Percentiles rank a stretch among this genome's conserved stretches.
Evolutionary conservation across 2,113 vertebrate genomes (phyloP).

Genomic region (Stegastes partitus): DNA sequence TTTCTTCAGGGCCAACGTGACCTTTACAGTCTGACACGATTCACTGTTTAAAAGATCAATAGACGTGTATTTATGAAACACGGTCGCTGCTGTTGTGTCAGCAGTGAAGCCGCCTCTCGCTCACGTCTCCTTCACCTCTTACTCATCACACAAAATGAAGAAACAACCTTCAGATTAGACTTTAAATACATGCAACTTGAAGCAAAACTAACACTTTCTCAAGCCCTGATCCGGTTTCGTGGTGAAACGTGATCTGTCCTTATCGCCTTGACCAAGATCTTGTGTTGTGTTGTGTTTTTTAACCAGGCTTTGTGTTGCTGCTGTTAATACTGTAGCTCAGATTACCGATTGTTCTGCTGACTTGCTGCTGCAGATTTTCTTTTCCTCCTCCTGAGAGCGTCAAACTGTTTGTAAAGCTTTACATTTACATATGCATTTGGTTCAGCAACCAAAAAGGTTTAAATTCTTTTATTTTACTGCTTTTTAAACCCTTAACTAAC

Average conservation of each 20-base stretch:
- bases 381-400: not conserved
- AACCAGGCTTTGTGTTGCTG: conserved; percentile 34
- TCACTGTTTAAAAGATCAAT: conserved; percentile 59
- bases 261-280: conserved; percentile 46
- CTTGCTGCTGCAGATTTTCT: conserved; percentile 1
- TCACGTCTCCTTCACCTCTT: not conserved
- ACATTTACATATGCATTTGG: too few relatives aligned
- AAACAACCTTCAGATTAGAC: not conserved
- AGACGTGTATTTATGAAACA: conserved; percentile 69
- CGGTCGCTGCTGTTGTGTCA: conserved; percentile 47
- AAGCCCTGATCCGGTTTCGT: not conserved
- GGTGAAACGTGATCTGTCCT: conserved; percentile 27
- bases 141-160: not conserved
- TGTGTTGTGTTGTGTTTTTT: not conserved
- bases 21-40: conserved; percentile 12
- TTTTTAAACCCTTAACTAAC: not conserved
- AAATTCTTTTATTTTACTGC: not conserved
- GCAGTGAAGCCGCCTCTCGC: not conserved
- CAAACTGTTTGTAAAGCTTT: not conserved
- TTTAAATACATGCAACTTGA: rapidly evolving
- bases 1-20: not conserved
- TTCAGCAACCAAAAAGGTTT: too few relatives aligned
- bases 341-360: conserved; percentile 52
- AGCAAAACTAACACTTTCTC: not conserved
- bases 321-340: conserved; percentile 35